Evolutionary conservation across 1,140 invertebrate genomes (phyloP), one percentile per base, ranked within the genome.

Genomic region (Antheraea mylitta): DNA sequence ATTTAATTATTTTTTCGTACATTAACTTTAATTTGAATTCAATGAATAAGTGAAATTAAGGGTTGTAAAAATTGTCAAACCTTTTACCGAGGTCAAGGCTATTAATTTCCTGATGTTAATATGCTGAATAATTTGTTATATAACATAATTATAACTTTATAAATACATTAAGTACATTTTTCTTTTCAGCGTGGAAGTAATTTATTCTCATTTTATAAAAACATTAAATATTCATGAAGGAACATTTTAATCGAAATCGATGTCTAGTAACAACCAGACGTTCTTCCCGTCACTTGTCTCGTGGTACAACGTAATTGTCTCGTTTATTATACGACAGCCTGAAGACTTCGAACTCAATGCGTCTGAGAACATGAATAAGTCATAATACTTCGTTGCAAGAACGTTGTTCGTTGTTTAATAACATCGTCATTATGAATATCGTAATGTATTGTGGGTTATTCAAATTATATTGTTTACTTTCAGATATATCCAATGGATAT

Each of bases 321-420:
- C 45, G 45, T 53, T 53, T 53, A 53, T 53, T 53, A 53, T 53
- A 53, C 45, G 45, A 53, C 45, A 53, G 45, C 16, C 45, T 53
- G 45, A 53, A 53, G 45, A 13, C 45, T 53, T 53, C 45, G 45
- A 53, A 53, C 45, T 53, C 45, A 53, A 53, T 53, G 16, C 45
- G 45, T 53, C 45, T 53, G 45, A 53, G 45, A 53, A 16, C 45
- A 53, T 53, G 45, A 42, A 53, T 53, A 53, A 53, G 45, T 53
- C 45, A 53, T 53, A 53, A 53, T 53, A 53, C 45, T 53, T 53
- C 45, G 45, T 53, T 53, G 13, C 16, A 53, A 53, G 45, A 53
- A 53, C 45, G 16, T 53, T 13, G 45, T 13, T 53, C 11, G 45
- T 53, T 53, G 45, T 13, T 53, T 13, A 53, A 53, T 16, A 53